Evolutionary conservation across 2,113 vertebrate genomes (phyloP).

Genomic region (Protomyctophum bolini): DNA sequence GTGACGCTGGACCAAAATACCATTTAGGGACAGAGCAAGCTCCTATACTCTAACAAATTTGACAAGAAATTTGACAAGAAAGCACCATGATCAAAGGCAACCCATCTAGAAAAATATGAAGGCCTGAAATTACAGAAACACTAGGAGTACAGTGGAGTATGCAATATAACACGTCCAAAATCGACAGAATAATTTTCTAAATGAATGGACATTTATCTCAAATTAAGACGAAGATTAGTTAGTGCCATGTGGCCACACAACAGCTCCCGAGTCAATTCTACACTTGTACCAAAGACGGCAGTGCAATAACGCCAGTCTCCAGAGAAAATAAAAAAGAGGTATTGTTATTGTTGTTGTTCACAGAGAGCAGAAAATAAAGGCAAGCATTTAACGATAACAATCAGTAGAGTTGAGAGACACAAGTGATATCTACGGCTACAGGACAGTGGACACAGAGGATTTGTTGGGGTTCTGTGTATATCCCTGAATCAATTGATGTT

Average conservation of each 20-base stretch:
- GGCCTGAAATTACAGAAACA: constrained; percentile 8
- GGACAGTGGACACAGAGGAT: constrained; percentile 12
- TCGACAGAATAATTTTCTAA: too few species aligned
- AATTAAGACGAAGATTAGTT: too few species aligned
- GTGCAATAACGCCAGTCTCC: background rate
- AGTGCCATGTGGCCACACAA: too few species aligned
- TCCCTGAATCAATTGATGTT: constrained; percentile 30
- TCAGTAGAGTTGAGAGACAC: constrained; percentile 25
- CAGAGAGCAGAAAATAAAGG: constrained; percentile 8
- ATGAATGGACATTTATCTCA: too few species aligned
- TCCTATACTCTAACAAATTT: too few species aligned
- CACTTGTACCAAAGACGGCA: background rate
- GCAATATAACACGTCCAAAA: background rate
- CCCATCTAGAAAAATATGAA: background rate
- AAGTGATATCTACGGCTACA: constrained; percentile 9
- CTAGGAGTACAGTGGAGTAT: background rate
- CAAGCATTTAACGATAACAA: constrained; percentile 20
- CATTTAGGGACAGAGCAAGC: too few species aligned
- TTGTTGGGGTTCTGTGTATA: constrained; percentile 13
- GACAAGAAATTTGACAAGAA: too few species aligned
- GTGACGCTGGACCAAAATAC: too few species aligned
- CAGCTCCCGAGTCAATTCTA: background rate
- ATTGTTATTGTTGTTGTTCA: constrained; percentile 3
- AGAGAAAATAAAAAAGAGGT: constrained; percentile 12
- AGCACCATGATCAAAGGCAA: background rate